These are phyloP conservation scores for Mormyrops attenuatus DNA, from an alignment of 2,797 vertebrate genomes.

Conservation along the genomic window DNA sequence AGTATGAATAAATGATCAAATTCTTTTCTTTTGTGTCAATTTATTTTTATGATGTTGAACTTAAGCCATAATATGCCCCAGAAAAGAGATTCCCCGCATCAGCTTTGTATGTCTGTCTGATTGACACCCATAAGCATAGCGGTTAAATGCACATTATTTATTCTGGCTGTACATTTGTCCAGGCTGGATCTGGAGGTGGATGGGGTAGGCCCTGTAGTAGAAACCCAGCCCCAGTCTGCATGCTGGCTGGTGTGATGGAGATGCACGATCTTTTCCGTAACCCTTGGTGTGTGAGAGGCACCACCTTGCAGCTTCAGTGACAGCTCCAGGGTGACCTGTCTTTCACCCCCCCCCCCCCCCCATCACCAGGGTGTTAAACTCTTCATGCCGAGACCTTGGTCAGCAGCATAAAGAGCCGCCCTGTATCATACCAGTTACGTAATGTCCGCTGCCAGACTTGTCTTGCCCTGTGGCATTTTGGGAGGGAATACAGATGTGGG, in stretches of 20 bases:
- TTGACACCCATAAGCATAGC: background rate
- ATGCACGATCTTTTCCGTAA: background rate
- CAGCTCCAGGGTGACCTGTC: background rate
- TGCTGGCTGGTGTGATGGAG: background rate
- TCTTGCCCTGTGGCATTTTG: background rate
- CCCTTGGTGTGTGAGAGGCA: background rate
- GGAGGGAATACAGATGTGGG: background rate
- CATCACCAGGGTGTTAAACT: background rate
- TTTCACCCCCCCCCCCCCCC: background rate
- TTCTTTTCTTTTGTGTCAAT: background rate
- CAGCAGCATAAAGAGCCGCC: slow-evolving; percentile 24
- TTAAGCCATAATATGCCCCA: background rate
- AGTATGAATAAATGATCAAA: background rate
- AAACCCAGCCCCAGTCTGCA: background rate
- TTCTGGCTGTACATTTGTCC: background rate
- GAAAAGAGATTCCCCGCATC: background rate
- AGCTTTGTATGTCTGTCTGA: background rate
- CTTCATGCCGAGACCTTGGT: background rate
- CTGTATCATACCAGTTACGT: slow-evolving; percentile 34
- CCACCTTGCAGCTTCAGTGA: background rate
- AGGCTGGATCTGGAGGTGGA: background rate
- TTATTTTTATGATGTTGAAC: background rate
- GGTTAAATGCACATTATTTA: background rate
- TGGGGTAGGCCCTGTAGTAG: background rate
- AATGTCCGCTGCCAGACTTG: slow-evolving; percentile 43